A percentile compares a stretch with the other conserved stretches of the same genome.
phyloP scores from a whole-genome alignment of 2,113 vertebrate genomes.

The Nematolebias whitei region DNA sequence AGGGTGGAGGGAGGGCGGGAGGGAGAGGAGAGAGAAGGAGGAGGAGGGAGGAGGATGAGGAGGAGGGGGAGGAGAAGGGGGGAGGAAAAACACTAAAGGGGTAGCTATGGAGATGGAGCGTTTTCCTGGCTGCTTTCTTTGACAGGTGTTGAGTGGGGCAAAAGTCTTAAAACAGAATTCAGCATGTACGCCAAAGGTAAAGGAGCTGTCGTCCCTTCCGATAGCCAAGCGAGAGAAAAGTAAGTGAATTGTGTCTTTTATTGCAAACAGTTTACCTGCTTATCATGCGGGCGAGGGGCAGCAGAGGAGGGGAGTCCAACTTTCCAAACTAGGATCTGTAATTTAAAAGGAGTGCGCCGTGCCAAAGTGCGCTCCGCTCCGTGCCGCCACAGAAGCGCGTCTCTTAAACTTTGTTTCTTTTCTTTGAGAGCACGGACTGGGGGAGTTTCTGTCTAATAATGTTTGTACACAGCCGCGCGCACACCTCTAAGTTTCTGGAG shows the following conservation, averaged over 20 bases:
- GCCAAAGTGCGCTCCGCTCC: constrained; percentile 44
- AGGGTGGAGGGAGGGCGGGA: constrained; percentile 6
- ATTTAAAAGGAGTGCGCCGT: constrained; percentile 70
- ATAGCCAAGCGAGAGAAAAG: constrained; percentile 93
- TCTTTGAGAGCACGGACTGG: not conserved
- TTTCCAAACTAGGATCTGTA: constrained; percentile 75
- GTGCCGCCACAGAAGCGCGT: constrained; percentile 46
- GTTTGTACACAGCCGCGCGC: not conserved
- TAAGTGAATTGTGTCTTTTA: constrained; percentile 79
- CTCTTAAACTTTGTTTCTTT: constrained; percentile 68
- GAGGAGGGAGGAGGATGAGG: constrained; percentile 4
- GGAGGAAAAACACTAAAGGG: constrained; percentile 82
- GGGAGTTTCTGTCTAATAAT: not conserved
- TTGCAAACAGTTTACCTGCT: constrained; percentile 61
- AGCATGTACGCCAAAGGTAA: constrained; percentile 95
- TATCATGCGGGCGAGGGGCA: constrained; percentile 34
- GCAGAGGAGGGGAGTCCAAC: constrained; percentile 67
- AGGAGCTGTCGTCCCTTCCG: constrained; percentile 92
- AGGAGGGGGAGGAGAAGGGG: constrained; percentile 51
- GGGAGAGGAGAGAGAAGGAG: not conserved
- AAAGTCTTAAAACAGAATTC: constrained; percentile 86
- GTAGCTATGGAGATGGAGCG: constrained; percentile 89
- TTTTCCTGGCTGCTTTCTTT: constrained; percentile 87
- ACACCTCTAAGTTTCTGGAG: constrained; percentile 11
- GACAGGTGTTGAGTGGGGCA: constrained; percentile 90